These are phyloP conservation scores for Tenthredo mesomela DNA, from an alignment of 2,888 invertebrate species.

Conservation along the genomic window DNA sequence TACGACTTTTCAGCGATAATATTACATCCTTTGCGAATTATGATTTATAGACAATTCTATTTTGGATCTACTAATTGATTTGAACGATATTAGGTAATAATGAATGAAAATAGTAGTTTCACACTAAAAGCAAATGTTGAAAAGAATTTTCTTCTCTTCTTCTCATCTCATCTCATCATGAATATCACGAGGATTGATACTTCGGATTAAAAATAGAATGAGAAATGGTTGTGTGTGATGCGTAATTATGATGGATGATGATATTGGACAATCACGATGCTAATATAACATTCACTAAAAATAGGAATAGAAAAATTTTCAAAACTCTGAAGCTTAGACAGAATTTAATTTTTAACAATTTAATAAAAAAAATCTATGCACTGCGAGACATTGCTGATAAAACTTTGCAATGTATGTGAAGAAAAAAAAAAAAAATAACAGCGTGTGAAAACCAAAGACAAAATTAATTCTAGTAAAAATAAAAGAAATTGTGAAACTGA, in stretches of 20 bases:
- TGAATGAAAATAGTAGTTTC: constrained; percentile 34
- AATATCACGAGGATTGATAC: neutral
- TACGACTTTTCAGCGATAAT: neutral
- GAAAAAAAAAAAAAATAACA: neutral
- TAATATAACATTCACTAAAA: constrained; percentile 61
- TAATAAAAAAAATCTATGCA: neutral
- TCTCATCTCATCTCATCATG: constrained; percentile 34
- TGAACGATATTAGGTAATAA: neutral
- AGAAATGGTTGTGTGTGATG: constrained; percentile 10
- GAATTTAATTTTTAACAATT: neutral
- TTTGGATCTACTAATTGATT: neutral
- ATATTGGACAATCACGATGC: constrained; percentile 61
- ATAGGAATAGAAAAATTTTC: neutral
- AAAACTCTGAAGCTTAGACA: neutral
- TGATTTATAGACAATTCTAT: neutral
- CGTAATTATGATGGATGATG: constrained; percentile 53
- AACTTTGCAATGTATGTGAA: neutral
- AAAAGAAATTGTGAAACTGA: constrained; percentile 15
- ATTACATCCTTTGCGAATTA: neutral
- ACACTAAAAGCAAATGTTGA: constrained; percentile 58
- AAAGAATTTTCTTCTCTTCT: constrained; percentile 55
- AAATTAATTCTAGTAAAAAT: constrained; percentile 12
- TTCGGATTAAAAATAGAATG: constrained; percentile 14
- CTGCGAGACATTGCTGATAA: no score
- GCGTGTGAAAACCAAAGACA: neutral